These are phyloP conservation scores for Sminthurinus signatus DNA, from an alignment of 1,140 invertebrate genomes.

Conservation along the genomic window DNA sequence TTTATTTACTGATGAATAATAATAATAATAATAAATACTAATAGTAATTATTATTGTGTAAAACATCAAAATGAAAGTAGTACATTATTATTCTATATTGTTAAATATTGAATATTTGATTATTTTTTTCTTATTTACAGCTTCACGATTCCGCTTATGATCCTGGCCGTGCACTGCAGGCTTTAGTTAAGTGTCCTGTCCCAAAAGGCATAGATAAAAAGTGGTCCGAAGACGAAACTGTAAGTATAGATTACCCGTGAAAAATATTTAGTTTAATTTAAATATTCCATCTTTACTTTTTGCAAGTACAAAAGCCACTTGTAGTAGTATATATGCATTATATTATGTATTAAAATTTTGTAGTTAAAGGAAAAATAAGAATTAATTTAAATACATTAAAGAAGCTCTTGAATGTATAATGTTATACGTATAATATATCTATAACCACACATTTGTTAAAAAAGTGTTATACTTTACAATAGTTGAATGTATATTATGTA, in stretches of 20 bases:
- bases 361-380: too few relatives aligned
- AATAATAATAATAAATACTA: not conserved
- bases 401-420: too few relatives aligned
- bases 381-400: too few relatives aligned
- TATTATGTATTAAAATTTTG: too few relatives aligned
- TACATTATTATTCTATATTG: not conserved
- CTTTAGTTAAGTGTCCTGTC: slow-evolving; percentile 91
- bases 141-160: slow-evolving; percentile 92
- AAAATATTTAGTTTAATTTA: slow-evolving; percentile 17
- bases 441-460: too few relatives aligned
- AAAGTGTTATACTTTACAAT: too few relatives aligned
- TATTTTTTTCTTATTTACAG: slow-evolving; percentile 47
- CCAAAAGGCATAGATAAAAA: slow-evolving; percentile 95
- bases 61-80: not conserved
- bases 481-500: too few relatives aligned
- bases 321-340: too few relatives aligned
- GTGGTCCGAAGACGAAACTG: slow-evolving; percentile 94
- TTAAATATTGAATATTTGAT: too few relatives aligned
- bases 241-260: slow-evolving; percentile 50
- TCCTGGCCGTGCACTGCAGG: slow-evolving; percentile 88
- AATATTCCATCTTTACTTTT: slow-evolving; percentile 1
- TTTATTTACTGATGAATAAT: slow-evolving; percentile 44
- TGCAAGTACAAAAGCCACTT: too few relatives aligned
- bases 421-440: too few relatives aligned
- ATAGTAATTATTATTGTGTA: too few relatives aligned